These are phyloP conservation scores for Anthrax anthrax DNA, from an alignment of 2,888 invertebrate species.

Conservation along the genomic window DNA sequence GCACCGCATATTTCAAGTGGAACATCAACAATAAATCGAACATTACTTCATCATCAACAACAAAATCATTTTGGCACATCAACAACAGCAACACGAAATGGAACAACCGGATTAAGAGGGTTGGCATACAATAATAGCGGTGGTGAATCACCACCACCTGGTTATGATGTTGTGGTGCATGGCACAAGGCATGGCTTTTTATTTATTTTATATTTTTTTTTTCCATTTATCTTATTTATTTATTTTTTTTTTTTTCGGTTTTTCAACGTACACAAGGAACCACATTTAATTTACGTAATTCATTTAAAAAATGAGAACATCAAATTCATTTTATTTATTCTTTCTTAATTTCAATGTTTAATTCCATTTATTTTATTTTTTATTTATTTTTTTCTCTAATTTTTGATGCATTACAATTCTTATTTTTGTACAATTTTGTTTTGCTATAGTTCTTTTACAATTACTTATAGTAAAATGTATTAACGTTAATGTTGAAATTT, in stretches of 20 bases:
- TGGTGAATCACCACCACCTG: slow-evolving; percentile 34
- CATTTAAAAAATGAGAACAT: background rate
- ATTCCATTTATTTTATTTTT: no score
- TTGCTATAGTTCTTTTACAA: no score
- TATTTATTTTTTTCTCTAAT: no score
- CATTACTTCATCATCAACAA: slow-evolving; percentile 32
- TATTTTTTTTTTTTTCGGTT: background rate
- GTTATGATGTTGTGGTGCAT: slow-evolving; percentile 37
- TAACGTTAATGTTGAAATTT: no score
- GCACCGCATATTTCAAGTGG: slow-evolving; percentile 26
- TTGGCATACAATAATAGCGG: slow-evolving; percentile 25
- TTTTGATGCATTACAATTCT: no score
- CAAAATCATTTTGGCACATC: slow-evolving; percentile 18
- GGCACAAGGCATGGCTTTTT: slow-evolving; percentile 36
- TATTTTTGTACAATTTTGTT: no score
- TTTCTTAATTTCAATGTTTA: no score
- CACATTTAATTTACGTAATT: background rate
- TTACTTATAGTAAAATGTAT: no score
- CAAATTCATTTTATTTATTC: no score
- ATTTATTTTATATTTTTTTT: slow-evolving; percentile 9
- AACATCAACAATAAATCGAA: slow-evolving; percentile 30
- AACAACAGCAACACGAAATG: slow-evolving; percentile 22
- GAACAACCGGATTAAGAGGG: slow-evolving; percentile 31
- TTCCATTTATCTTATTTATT: background rate
- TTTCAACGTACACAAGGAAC: background rate